Percentiles rank a stretch among this genome's conserved stretches.
phyloP scores from a whole-genome alignment of 2,888 invertebrate species.

The Galeruca laticollis region DNA sequence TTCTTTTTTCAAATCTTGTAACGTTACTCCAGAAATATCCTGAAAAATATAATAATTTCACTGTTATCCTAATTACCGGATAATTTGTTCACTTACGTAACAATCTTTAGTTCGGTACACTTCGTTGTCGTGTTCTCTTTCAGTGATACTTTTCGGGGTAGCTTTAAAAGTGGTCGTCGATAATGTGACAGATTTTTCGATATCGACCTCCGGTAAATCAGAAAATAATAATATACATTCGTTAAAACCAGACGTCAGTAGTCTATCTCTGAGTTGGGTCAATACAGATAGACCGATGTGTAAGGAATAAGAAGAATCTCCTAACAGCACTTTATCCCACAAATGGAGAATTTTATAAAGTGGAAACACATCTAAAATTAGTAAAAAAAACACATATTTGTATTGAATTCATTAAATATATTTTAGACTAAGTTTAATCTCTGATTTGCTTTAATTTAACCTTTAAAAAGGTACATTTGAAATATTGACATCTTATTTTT shows the following conservation, averaged over 20 bases:
- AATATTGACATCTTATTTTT: too few species aligned
- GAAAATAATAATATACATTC: constrained; percentile 98
- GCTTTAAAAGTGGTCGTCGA: constrained; percentile 86
- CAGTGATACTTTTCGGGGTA: constrained; percentile 91
- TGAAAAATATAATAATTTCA: constrained; percentile 59
- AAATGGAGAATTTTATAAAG: constrained; percentile 97
- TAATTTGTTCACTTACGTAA: constrained; percentile 48
- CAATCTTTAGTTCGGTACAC: constrained; percentile 50
- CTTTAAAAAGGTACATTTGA: too few species aligned
- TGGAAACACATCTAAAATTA: constrained; percentile 91
- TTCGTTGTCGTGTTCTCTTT: constrained; percentile 79
- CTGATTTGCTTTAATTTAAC: too few species aligned
- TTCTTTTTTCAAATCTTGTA: constrained; percentile 79
- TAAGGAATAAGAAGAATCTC: constrained; percentile 92
- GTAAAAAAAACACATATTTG: too few species aligned
- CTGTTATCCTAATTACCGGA: too few species aligned
- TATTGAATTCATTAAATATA: too few species aligned
- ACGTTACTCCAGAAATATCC: constrained; percentile 78
- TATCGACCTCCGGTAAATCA: constrained; percentile 98
- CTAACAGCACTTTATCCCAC: constrained; percentile 96
- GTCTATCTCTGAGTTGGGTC: constrained; percentile 84
- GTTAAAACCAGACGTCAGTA: constrained; percentile 94
- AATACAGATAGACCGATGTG: constrained; percentile 95
- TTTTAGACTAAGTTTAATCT: too few species aligned
- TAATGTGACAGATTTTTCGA: constrained; percentile 90